Conservation (phyloP, 2,797 vertebrate genomes). For the Babyrousa celebensis region DNA sequence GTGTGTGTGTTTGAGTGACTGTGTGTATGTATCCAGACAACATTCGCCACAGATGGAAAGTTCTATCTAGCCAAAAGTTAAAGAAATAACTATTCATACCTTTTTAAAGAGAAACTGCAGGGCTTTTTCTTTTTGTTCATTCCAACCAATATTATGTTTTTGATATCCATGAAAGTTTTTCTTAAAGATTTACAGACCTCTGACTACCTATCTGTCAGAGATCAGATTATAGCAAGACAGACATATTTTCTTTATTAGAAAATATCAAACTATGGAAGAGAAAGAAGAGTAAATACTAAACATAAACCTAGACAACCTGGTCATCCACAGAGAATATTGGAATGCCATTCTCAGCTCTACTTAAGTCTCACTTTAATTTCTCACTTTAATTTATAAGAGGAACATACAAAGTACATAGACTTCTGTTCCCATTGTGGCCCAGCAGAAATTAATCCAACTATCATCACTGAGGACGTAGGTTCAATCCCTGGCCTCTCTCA, state of each 20-base stretch:
- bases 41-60: background rate
- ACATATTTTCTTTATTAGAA: slow-evolving; percentile 51
- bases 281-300: slow-evolving; percentile 24
- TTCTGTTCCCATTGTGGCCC: background rate
- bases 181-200: slow-evolving; percentile 26
- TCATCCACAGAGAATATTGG: background rate
- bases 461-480: too few relatives aligned
- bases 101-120: background rate
- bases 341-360: background rate
- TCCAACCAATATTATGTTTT: slow-evolving; percentile 19
- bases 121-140: background rate
- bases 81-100: background rate
- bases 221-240: slow-evolving; percentile 23
- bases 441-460: too few relatives aligned
- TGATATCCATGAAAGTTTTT: slow-evolving; percentile 28
- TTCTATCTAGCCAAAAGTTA: background rate
- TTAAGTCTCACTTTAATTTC: background rate
- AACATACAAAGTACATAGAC: background rate
- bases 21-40: background rate
- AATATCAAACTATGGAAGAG: slow-evolving; percentile 10
- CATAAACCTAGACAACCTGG: background rate
- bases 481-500: too few relatives aligned
- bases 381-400: background rate
- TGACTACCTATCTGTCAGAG: background rate
- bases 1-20: too few relatives aligned